Base-by-base conservation (phyloP, 2,113 vertebrate species). In the Antechinus flavipes region DNA sequence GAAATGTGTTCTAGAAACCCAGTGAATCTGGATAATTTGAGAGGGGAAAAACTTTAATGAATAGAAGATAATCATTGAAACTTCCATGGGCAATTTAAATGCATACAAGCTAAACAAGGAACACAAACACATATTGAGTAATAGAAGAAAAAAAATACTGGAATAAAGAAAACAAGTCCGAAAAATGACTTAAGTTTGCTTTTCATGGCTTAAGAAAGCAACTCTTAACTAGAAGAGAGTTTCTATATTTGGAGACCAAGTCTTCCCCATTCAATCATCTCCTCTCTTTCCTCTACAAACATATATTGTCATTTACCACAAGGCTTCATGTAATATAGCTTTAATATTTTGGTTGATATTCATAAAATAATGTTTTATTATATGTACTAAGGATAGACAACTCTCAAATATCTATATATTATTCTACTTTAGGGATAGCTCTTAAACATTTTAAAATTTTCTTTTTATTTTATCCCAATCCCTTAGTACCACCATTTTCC, bases 381-480 rank as follows among this genome's bases (percentile, higher is more conserved):
- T 55, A 92, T 25, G 35, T 56, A 26, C 89, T 95, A 94, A 89
- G 93, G 35, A 92, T 93, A 97, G 84, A 76, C 9, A 42, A 55
- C 47, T 95, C 89, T 94, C 92, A 90, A 94, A 53, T 58, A 90
- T 91, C 26, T 91, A 3, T 89, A 16, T 89, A 50, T 91, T 52
- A 90, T 23, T 46, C 90, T 2, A 93, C 91, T 6, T 46, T 0
- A 16, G n/a, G 61, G 35, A 55, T 53, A 90, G 55, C 46, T n/a
- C 16, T 84, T 91, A 97, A 94, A 92, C 94, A n/a, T 91, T 90
- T 93, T 92, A 23, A 53, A 35, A 68, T 93, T 23, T 23, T 94
- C 94, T 95, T 50, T 49, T 14, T 94, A 35, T 91, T 96, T 94
- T 96, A 8, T 89, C n/a, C 26, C 68, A 94, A 56, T 96, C 92